Percentiles rank a stretch among this genome's conserved stretches.
These are phyloP conservation scores for Oncopeltus fasciatus DNA, from an alignment of 1,140 invertebrate genomes.

Conservation along the genomic window DNA sequence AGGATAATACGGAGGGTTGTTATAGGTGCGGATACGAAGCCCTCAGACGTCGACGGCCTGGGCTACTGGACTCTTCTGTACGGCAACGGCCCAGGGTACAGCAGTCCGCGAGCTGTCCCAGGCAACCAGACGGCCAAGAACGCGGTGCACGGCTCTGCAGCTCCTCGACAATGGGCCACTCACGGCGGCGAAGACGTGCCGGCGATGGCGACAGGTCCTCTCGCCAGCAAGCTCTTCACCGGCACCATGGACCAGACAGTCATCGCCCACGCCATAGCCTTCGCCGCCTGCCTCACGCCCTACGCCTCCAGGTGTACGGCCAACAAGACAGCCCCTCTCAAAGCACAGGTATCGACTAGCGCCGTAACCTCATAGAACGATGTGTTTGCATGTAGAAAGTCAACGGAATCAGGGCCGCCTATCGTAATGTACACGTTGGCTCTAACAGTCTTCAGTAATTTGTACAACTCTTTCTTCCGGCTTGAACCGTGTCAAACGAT, in stretches of 20 bases:
- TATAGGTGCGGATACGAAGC: constrained; percentile 48
- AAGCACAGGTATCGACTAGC: no score
- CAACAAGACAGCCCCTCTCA: not conserved
- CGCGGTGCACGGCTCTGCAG: constrained; percentile 37
- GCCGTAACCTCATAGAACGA: no score
- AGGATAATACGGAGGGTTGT: no score
- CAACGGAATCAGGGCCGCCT: no score
- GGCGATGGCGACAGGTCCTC: constrained; percentile 47
- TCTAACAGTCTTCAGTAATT: no score
- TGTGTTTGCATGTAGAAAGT: no score
- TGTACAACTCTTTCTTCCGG: no score
- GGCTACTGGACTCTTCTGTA: constrained; percentile 58
- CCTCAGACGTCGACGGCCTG: constrained; percentile 47
- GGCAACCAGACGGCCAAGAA: constrained; percentile 31
- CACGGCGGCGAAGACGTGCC: constrained; percentile 84
- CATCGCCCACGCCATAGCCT: constrained; percentile 60
- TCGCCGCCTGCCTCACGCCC: constrained; percentile 52
- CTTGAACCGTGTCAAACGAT: no score
- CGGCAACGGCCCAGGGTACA: constrained; percentile 53
- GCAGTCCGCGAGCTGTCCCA: constrained; percentile 31
- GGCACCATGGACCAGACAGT: constrained; percentile 61
- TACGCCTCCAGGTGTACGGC: constrained; percentile 40
- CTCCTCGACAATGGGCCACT: constrained; percentile 59
- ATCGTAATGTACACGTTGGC: no score
- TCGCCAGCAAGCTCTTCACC: constrained; percentile 34